These are phyloP conservation scores for Chaetura pelagica DNA, from an alignment of 2,113 vertebrate genomes.

Conservation along the genomic window DNA sequence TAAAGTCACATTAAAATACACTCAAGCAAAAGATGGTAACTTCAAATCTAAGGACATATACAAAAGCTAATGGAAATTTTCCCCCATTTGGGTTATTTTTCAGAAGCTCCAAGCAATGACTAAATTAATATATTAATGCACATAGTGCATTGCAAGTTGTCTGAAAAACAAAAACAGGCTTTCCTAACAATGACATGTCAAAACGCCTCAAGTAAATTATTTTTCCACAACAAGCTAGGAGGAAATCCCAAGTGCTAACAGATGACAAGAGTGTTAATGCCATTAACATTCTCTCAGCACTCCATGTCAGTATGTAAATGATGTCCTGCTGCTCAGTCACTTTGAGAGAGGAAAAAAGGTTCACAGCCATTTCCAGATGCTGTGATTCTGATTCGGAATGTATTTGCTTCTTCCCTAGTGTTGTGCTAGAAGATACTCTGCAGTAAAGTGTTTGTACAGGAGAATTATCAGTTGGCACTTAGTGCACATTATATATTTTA, in stretches of 20 bases:
- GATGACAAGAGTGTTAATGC: constrained; percentile 61
- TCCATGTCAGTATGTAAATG: constrained; percentile 33
- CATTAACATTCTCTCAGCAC: constrained; percentile 53
- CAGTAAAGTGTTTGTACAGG: neutral
- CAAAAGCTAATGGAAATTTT: neutral
- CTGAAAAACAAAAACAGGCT: neutral
- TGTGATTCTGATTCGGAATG: neutral
- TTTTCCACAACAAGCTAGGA: neutral
- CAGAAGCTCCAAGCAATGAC: neutral
- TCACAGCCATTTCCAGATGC: constrained; percentile 51
- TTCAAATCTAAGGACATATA: neutral
- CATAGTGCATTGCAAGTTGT: neutral
- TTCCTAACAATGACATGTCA: neutral
- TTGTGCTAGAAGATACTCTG: neutral
- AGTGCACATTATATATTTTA: neutral
- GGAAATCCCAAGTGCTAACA: constrained; percentile 48
- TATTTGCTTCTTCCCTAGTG: neutral
- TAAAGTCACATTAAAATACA: neutral
- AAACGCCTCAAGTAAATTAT: neutral
- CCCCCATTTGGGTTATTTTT: neutral
- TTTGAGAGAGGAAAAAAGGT: neutral
- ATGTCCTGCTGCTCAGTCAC: constrained; percentile 52
- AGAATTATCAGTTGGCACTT: neutral
- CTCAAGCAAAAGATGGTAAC: neutral
- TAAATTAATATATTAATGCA: neutral